Evolutionary conservation across 2,113 vertebrate genomes (phyloP), one percentile per base, ranked within the genome.

Genomic region (Clarias batrachus): DNA sequence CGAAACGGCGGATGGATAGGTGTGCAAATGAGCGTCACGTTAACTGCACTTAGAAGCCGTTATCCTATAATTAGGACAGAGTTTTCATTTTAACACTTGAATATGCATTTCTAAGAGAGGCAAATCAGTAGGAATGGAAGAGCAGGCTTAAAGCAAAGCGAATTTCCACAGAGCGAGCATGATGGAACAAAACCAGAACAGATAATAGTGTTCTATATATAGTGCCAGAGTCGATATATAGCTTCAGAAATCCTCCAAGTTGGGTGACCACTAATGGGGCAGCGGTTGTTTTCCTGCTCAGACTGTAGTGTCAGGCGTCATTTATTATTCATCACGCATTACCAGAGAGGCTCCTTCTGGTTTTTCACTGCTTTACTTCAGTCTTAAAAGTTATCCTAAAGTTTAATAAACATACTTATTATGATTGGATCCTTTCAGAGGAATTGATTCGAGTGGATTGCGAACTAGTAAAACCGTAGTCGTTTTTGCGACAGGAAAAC

Each of bases 191-290:
- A 81, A 81, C 78, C 78, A 62, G 78, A 25, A 6, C 17, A 62
- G 78, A 37, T 60, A 37, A 60, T 33, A 4, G 5, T 25, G 57
- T 81, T 33, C 78, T 80, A 60, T 80, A 60, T 80, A 33, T 80
- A 80, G 57, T 6, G 0, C 56, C 56, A 21, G 57, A 80, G 78
- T 80, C 30, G 23, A 80, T 80, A 33, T 60, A 80, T 37, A 37
- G 17, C 56, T 80, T 80, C 56, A 33, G 54, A 60, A 80, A 60
- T 80, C 60, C 56, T 80, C 19, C 56, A 60, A 80, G 56, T 48
- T 60, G 56, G 60, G 17, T 60, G 56, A 80, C 78, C 78, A 80
- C 78, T 80, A 80, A 80, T 80, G 78, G 78, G 78, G 74, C 27
- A 80, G 78, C 27, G 57, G 27, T 37, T 80, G 78, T 80, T 60